Percentiles rank a stretch among this genome's conserved stretches.
phyloP scores from a whole-genome alignment of 2,113 vertebrate genomes.

The Anoura caudifer region DNA sequence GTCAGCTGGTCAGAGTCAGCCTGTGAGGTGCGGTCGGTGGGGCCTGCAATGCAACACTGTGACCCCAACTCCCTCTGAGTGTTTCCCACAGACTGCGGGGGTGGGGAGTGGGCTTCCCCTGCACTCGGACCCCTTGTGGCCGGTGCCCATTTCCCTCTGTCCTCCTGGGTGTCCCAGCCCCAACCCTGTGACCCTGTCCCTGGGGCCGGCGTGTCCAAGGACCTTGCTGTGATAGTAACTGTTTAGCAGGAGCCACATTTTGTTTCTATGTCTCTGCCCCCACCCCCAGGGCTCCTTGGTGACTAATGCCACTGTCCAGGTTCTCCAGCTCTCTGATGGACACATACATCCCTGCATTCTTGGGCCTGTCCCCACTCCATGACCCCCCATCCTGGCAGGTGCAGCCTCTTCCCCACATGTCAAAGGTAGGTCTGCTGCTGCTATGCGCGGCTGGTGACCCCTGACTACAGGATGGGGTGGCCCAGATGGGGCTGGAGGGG shows the following conservation, averaged over 20 bases:
- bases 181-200: neutral
- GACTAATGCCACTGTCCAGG: neutral
- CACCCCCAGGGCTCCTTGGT: neutral
- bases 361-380: neutral
- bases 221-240: neutral
- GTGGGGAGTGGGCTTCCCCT: neutral
- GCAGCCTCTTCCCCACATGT: neutral
- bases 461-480: neutral
- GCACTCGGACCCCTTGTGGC: neutral
- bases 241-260: neutral
- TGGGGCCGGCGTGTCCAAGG: neutral
- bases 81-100: neutral
- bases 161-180: neutral
- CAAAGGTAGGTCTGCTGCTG: neutral
- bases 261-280: neutral
- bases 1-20: neutral
- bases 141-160: neutral
- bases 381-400: too few relatives aligned
- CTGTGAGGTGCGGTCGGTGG: neutral
- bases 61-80: neutral
- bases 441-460: neutral
- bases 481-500: neutral
- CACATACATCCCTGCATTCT: neutral
- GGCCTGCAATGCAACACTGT: too few relatives aligned
- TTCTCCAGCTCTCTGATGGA: neutral